phyloP scores from a whole-genome alignment of 2,113 vertebrate species.

The Alligator mississippiensis region DNA sequence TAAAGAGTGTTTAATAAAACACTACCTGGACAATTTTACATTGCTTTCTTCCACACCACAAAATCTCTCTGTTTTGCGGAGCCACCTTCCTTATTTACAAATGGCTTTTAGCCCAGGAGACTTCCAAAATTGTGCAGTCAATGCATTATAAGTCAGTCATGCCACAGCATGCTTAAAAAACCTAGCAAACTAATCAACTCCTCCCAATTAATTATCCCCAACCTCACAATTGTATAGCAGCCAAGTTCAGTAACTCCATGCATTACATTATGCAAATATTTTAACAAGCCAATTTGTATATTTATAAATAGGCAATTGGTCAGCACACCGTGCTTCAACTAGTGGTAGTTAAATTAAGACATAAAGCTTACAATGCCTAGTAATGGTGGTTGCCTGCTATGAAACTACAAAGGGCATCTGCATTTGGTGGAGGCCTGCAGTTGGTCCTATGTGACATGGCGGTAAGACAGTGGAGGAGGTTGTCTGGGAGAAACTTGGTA shows the following conservation, averaged over 20 bases:
- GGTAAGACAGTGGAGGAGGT: not conserved
- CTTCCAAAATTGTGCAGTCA: not conserved
- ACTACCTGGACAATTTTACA: not conserved
- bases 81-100: not conserved
- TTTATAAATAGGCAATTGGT: not conserved
- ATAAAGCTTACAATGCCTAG: not conserved
- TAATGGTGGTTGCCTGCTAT: not conserved
- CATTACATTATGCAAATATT: not conserved
- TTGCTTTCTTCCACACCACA: not conserved
- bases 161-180: not conserved
- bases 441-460: not conserved
- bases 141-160: not conserved
- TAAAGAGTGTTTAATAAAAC: not conserved
- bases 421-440: not conserved
- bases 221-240: accelerated
- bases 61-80: not conserved
- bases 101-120: not conserved
- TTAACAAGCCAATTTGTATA: not conserved
- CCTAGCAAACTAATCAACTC: not conserved
- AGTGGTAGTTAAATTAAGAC: not conserved
- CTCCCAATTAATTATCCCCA: not conserved
- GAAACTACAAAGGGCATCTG: not conserved
- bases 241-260: not conserved
- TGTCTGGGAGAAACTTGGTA: not conserved
- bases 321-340: accelerated